Percentiles rank a stretch among this genome's conserved stretches.
phyloP scores from a whole-genome alignment of 1,140 invertebrate genomes.

The Cyclina sinensis region DNA sequence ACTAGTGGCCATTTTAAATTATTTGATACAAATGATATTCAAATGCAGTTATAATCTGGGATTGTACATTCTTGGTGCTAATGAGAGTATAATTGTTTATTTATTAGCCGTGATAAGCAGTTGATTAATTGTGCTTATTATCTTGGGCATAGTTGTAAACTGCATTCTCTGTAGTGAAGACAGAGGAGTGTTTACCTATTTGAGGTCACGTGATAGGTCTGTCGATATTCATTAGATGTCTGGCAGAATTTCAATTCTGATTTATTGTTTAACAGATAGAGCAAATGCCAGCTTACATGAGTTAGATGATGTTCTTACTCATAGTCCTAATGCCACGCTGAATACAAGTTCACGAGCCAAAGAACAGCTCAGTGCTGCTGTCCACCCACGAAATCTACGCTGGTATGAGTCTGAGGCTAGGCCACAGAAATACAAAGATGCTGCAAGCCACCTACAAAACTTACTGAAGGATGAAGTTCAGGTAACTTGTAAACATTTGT shows the following conservation, averaged over 20 bases:
- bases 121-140: no score
- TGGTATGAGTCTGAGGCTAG: conserved; percentile 63
- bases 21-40: not conserved
- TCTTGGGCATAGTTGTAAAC: no score
- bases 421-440: conserved; percentile 66
- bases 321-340: conserved; percentile 54
- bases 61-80: no score
- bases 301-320: conserved; percentile 47
- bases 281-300: conserved; percentile 68
- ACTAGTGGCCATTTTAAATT: no score
- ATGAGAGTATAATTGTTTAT: no score
- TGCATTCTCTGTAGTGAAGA: no score
- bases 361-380: conserved; percentile 53
- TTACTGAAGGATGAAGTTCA: conserved; percentile 53
- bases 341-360: conserved; percentile 58
- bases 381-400: conserved; percentile 56
- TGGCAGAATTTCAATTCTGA: no score
- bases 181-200: no score
- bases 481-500: no score
- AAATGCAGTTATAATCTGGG: not conserved
- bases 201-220: no score
- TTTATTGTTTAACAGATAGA: conserved; percentile 52
- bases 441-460: conserved; percentile 50
- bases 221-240: not conserved
- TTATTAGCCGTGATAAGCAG: no score